Base-by-base conservation (phyloP, 2,113 vertebrate genomes). In the Psettodes erumei region DNA sequence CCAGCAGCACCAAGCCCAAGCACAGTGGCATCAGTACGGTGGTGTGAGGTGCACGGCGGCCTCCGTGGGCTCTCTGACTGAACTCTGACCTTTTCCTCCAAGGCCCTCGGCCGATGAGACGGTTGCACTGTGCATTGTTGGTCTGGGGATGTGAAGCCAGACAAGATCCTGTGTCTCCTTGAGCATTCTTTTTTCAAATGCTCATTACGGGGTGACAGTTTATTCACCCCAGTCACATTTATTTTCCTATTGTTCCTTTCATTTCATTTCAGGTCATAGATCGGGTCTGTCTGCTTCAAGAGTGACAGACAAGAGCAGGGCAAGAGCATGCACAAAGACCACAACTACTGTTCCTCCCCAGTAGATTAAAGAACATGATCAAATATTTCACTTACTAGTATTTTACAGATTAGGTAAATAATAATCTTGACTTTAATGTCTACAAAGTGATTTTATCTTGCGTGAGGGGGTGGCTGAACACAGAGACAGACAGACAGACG, bases 1-100 rank as follows among this genome's bases (percentile, higher is more conserved):
- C 88, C 35, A 78, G 94, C 90, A 94, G 95, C 94, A 89, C 94
- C 78, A 99, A 99, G 92, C 92, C 96, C 91, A 98, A 98, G 84
- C 96, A 98, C 94, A 98, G 96, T 0, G 97, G 97, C 88, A 98
- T 99, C 93, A 99, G 97, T 92, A 99, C 97, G 25, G 94, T 98
- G 85, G 97, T 99, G 89, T 99, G 84, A 93, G 54, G 59, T 5
- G 27, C 40, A 40, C 76, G 40, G 13, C 90, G 87, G 85, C 89
- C 53, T 37, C 50, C 25, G 58, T 18, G 38, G 15, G 54, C 63
- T 71, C 54, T 50, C 37, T 79, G 58, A 86, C 78, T 55, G 81
- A 86, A 80, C 79, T 86, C 51, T 70, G 71, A 90, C 86, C 90
- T 88, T 89, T 90, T 45, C 71, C 48, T 71, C 54, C 3, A 12